Evolutionary conservation across 2,888 invertebrate genomes (phyloP), one percentile per base, ranked within the genome.

Genomic region (Myopa tessellatipennis): DNA sequence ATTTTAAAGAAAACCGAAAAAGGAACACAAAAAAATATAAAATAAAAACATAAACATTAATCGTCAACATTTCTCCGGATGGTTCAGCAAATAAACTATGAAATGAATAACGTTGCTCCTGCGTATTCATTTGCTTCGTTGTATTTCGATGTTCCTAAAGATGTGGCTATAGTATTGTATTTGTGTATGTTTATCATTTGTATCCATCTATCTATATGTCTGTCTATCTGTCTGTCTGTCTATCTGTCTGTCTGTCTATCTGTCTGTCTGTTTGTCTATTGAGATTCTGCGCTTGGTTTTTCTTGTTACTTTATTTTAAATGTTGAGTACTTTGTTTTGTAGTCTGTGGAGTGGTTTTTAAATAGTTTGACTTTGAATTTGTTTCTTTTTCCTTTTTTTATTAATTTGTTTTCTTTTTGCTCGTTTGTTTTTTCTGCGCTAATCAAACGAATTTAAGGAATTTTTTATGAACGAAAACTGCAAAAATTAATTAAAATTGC

Each of bases 131-230:
- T 26, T 61, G 26, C 63, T 63, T 61, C 60, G 61, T 61, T 26
- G 26, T 26, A 26, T 26, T 61, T 63, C 55, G 12, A 60, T 8
- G 45, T 45, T 1, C 1, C 6, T 45, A 10, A 45, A 45, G 6
- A 6, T 45, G 45, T 45, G 10, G 1, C 45, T 10, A 45, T 6
- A 45, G 10, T 45, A 6, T 8, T 40, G 58, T 68, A 69, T 60
- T 69, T 75, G 75, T 69, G 8, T 60, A 18, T 75, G 61, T 75
- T 75, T 69, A 75, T 69, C 75, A 75, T 76, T 68, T 69, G 75
- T 68, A 76, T 69, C 75, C 68, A 69, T 76, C 60, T 69, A 76
- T 69, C 45, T 76, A 58, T 76, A 1, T 8, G 38, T 55, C 36
- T 55, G 4, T 45, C 26, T 2, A 2, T 26, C 26, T 26, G 26